Evolutionary conservation across 2,113 vertebrate genomes (phyloP).

Genomic region (Etia nguti): DNA sequence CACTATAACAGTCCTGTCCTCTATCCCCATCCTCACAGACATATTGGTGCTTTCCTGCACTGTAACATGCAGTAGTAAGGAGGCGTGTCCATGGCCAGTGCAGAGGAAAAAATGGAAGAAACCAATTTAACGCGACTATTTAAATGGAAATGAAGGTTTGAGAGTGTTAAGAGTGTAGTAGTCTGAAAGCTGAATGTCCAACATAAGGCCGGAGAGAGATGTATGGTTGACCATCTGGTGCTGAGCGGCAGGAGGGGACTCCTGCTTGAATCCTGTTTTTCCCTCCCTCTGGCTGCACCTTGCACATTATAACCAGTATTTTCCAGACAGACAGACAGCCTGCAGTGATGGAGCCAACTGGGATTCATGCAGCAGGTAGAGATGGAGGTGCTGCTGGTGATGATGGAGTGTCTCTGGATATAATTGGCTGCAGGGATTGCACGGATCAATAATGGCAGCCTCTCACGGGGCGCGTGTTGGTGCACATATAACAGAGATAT

Average conservation of each 20-base stretch:
- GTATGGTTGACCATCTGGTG: slow-evolving; percentile 52
- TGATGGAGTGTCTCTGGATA: neutral
- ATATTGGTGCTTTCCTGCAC: neutral
- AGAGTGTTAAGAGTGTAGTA: neutral
- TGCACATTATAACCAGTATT: neutral
- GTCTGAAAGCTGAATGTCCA: neutral
- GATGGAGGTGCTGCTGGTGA: neutral
- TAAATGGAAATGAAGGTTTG: neutral
- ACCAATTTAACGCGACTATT: neutral
- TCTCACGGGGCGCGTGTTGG: neutral
- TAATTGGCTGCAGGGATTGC: neutral
- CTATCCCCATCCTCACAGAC: neutral
- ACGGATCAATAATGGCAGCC: slow-evolving; percentile 15
- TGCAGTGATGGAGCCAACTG: neutral
- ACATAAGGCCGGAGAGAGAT: slow-evolving; percentile 21
- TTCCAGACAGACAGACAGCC: neutral
- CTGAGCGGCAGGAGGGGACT: slow-evolving; percentile 48
- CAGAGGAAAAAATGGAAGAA: neutral
- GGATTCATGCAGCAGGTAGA: slow-evolving; percentile 7
- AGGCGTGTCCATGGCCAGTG: neutral
- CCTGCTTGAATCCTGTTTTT: neutral
- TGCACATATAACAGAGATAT: neutral
- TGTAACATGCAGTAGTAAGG: neutral
- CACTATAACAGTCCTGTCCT: neutral
- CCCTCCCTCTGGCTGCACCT: neutral